phyloP scores from a whole-genome alignment of 37 sponge, comb jelly and placozoan genomes.

The Mnemiopsis leidyi region DNA sequence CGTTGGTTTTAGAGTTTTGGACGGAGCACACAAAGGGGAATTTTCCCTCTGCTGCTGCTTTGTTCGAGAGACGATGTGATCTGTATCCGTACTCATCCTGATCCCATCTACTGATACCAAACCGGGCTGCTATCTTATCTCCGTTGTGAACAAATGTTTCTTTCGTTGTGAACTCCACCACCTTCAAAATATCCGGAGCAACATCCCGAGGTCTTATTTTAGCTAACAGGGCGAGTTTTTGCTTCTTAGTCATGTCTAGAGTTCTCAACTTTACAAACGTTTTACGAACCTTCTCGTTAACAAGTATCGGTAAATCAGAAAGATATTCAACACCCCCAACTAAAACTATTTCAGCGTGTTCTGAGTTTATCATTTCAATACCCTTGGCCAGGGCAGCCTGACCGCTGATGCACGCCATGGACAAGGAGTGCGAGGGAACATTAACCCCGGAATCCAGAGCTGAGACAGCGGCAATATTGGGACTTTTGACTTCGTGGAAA shows the following conservation, averaged over 20 bases:
- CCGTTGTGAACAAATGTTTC: constrained; percentile 32
- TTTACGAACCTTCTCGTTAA: constrained; percentile 9
- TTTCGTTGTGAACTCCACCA: constrained; percentile 46
- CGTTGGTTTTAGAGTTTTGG: neutral
- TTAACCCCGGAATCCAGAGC: neutral
- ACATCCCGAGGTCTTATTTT: neutral
- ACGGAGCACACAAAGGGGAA: constrained; percentile 29
- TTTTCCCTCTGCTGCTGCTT: neutral
- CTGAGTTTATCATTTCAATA: constrained; percentile 33
- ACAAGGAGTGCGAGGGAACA: constrained; percentile 8
- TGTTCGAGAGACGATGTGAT: constrained; percentile 8
- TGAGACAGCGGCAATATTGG: constrained; percentile 7
- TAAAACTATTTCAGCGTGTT: constrained; percentile 12
- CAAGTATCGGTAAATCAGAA: constrained; percentile 1
- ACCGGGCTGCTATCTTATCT: constrained; percentile 6
- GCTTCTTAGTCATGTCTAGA: neutral
- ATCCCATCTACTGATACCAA: neutral
- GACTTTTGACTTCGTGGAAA: constrained; percentile 37
- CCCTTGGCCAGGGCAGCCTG: constrained; percentile 59
- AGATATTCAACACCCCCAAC: constrained; percentile 61
- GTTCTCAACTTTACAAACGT: neutral
- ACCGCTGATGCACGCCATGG: constrained; percentile 62
- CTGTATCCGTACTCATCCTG: constrained; percentile 60
- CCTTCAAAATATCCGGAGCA: neutral
- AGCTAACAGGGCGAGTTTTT: neutral